Conservation (phyloP, 2,797 vertebrate genomes). For the Euthynnus affinis region DNA sequence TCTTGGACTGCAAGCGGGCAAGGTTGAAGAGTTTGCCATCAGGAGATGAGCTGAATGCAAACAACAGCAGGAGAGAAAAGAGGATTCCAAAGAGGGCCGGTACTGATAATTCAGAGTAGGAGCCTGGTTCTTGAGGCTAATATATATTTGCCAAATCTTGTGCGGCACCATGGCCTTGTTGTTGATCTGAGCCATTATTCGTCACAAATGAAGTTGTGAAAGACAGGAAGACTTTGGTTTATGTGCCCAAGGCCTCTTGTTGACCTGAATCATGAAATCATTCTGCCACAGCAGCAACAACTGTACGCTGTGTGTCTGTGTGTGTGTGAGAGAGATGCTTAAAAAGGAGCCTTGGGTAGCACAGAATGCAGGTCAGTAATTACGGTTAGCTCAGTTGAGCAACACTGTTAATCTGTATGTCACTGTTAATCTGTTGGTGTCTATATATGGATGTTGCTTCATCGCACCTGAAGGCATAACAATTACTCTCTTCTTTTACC, state of each 20-base stretch:
- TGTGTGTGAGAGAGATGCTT: constrained; percentile 48
- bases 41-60: no score
- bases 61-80: no score
- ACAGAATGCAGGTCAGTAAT: constrained; percentile 78
- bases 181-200: constrained; percentile 63
- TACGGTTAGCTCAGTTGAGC: constrained; percentile 71
- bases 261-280: constrained; percentile 85
- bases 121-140: constrained; percentile 44
- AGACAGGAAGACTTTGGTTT: constrained; percentile 74
- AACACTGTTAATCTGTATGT: constrained; percentile 73
- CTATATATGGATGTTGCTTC: constrained; percentile 70
- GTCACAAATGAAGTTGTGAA: constrained; percentile 73
- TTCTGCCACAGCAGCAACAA: constrained; percentile 70
- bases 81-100: no score
- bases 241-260: constrained; percentile 77
- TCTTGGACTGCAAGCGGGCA: no score
- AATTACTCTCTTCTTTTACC: constrained; percentile 65
- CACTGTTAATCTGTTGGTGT: constrained; percentile 73
- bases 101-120: constrained; percentile 50
- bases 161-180: constrained; percentile 42
- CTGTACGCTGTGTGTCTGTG: constrained; percentile 22
- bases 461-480: constrained; percentile 70
- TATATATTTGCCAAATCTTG: constrained; percentile 48
- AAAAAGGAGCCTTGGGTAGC: constrained; percentile 66
- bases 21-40: no score